These are phyloP conservation scores for Bombus consobrinus DNA, from an alignment of 1,140 invertebrate species.

Conservation along the genomic window DNA sequence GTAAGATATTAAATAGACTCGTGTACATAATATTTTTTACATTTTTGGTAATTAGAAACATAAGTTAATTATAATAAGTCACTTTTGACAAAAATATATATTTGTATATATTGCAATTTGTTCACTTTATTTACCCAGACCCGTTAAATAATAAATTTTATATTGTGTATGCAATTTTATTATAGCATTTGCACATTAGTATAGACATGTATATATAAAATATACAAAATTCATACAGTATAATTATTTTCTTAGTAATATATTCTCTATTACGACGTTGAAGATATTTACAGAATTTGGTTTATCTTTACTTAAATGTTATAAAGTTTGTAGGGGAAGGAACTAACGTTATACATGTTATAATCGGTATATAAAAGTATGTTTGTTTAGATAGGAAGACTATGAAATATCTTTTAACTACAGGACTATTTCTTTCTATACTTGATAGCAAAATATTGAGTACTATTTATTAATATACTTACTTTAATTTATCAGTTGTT, in stretches of 20 bases:
- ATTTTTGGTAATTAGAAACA: constrained; percentile 5
- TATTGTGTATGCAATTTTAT: not conserved
- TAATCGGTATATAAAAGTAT: not conserved
- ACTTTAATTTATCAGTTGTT: not conserved
- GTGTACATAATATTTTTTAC: constrained; percentile 19
- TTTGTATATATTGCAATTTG: not conserved
- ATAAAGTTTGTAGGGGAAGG: constrained; percentile 7
- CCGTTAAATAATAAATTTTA: constrained; percentile 4
- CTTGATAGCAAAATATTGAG: not conserved
- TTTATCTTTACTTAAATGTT: constrained; percentile 1
- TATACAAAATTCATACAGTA: constrained; percentile 40
- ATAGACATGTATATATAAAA: constrained; percentile 17
- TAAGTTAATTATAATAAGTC: constrained; percentile 34
- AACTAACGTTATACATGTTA: constrained; percentile 32
- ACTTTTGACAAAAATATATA: not conserved
- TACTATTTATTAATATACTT: not conserved
- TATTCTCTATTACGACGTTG: constrained; percentile 9
- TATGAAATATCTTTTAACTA: not conserved
- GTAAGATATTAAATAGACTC: not conserved
- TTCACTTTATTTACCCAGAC: constrained; percentile 19
- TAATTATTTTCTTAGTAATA: constrained; percentile 8
- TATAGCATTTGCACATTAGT: not conserved
- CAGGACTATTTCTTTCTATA: not conserved
- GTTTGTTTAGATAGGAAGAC: constrained; percentile 27
- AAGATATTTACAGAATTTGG: constrained; percentile 29